Evolutionary conservation across 1,140 invertebrate genomes (phyloP).

Genomic region (Tyrophagus putrescentiae): DNA sequence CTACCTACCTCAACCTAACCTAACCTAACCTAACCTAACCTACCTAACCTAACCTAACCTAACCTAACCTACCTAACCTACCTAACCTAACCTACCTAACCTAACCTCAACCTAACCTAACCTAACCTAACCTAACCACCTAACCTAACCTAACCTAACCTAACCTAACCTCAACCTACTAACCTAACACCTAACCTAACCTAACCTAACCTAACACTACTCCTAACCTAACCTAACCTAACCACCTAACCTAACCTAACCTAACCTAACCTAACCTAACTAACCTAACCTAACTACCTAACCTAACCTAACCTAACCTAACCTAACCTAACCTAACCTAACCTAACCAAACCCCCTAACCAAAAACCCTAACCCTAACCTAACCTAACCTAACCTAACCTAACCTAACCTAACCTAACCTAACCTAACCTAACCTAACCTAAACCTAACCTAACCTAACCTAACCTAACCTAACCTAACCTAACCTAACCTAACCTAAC

Average conservation of each 20-base stretch:
- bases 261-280: constrained; percentile 22
- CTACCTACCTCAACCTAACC: constrained; percentile 5
- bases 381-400: constrained; percentile 25
- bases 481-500: constrained; percentile 29
- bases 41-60: constrained; percentile 20
- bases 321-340: constrained; percentile 15
- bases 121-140: constrained; percentile 20
- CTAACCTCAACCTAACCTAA: constrained; percentile 18
- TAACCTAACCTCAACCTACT: constrained; percentile 19
- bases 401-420: constrained; percentile 25
- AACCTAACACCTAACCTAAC: constrained; percentile 27
- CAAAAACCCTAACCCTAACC: constrained; percentile 25
- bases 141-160: constrained; percentile 20
- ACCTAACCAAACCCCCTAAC: constrained; percentile 7
- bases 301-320: constrained; percentile 20
- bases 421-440: constrained; percentile 22
- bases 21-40: constrained; percentile 18
- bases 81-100: constrained; percentile 15
- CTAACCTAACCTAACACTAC: constrained; percentile 24
- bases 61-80: constrained; percentile 15
- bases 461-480: constrained; percentile 26
- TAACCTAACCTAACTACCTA: constrained; percentile 19
- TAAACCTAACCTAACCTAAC: constrained; percentile 26
- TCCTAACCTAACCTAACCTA: constrained; percentile 23
- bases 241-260: constrained; percentile 28